Evolutionary conservation across 1,140 invertebrate species (phyloP), one percentile per base, ranked within the genome.

Genomic region (Metaphire vulgaris): DNA sequence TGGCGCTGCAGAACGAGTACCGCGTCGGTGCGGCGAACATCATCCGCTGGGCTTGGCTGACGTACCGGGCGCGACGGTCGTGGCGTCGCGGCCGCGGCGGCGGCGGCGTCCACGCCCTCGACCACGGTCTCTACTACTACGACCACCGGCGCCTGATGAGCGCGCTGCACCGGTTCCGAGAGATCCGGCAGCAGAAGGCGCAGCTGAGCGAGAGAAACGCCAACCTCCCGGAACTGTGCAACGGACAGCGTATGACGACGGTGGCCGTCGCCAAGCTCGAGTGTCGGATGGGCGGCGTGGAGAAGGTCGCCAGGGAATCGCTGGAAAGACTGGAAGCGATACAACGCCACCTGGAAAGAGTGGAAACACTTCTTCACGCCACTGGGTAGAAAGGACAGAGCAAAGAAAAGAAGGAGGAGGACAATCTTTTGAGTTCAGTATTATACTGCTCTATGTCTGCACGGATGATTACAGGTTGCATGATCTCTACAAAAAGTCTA

Each of bases 1-100:
- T 85, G n/a, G 81, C 84, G 32, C 76, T 86, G 16, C 83, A 84
- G 66, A 83, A 84, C 68, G 74, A 77, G 26, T 56, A 56, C 41
- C 6, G 21, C 6, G 41, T 56, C 6, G 41, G 6, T 82, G 76
- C 33, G 21, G 73, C 73, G 2, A 28, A 72, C 21, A 74, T 56
- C 41, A 21, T 56, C 21, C 41, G 41, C 6, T 56, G 41, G 6
- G 41, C 41, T 21, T 56, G 41, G 41, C 41, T 56, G 6, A 12
- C 21, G 41, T 21, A 56, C 21, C 6, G 41, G 21, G 41, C 41
- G 41, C 41, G 41, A 56, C 6, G 21, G 21, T 12, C 41, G 41
- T 6, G 41, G 41, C 41, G 21, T n/a, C n/a, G n/a, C n/a, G n/a
- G n/a, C n/a, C n/a, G n/a, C n/a, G n/a, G n/a, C n/a, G n/a, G n/a